Conservation (phyloP, 1,140 invertebrate species). For the Habropoda laboriosa region DNA sequence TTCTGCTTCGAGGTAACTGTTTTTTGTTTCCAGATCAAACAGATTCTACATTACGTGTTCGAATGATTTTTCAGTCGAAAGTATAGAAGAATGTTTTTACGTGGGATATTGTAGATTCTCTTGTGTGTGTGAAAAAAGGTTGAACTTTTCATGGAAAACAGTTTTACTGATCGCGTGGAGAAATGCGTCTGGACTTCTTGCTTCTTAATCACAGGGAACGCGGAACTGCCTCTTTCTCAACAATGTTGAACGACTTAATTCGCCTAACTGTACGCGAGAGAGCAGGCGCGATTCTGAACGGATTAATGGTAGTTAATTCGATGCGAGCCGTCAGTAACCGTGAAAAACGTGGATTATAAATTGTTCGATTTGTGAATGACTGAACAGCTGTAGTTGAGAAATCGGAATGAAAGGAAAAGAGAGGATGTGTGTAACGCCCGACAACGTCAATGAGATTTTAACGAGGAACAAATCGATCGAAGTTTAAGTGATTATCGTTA, state of each 20-base stretch:
- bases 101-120: too few relatives aligned
- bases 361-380: neutral
- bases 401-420: too few relatives aligned
- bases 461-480: too few relatives aligned
- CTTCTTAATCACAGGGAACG: slow-evolving; percentile 7
- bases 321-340: neutral
- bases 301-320: slow-evolving; percentile 23
- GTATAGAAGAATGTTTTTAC: too few relatives aligned
- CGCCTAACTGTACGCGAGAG: slow-evolving; percentile 20
- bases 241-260: slow-evolving; percentile 22
- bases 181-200: neutral
- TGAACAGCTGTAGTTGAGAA: neutral
- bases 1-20: too few relatives aligned
- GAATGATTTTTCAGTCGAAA: too few relatives aligned
- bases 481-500: too few relatives aligned
- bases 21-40: too few relatives aligned
- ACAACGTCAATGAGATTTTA: too few relatives aligned
- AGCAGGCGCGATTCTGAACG: neutral
- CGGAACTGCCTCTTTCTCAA: neutral
- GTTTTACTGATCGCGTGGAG: neutral
- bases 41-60: too few relatives aligned
- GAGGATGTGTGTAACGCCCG: too few relatives aligned
- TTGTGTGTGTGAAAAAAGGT: too few relatives aligned
- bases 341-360: slow-evolving; percentile 13
- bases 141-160: neutral